Evolutionary conservation across 2,797 vertebrate species (phyloP).

Genomic region (Alcedo atthis): DNA sequence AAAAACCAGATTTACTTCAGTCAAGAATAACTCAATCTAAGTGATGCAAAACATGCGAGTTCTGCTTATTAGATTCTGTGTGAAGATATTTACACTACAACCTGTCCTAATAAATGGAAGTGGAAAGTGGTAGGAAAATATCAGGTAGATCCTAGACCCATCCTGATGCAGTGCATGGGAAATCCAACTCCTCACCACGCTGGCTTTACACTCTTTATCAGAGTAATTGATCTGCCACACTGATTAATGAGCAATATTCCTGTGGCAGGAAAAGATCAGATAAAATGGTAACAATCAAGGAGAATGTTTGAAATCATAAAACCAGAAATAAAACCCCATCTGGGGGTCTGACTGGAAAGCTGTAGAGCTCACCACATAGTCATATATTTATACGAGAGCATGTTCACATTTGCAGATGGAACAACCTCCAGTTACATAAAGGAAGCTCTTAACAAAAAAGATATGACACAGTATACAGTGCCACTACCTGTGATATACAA

Average conservation of each 20-base stretch:
- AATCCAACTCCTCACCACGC: not conserved
- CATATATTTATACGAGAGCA: not conserved
- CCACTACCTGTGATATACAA: not conserved
- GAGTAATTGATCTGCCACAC: not conserved
- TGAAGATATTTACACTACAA: not conserved
- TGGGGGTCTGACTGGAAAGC: not conserved
- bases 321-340: not conserved
- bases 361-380: not conserved
- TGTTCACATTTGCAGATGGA: not conserved
- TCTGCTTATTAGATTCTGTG: not conserved
- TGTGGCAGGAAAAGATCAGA: not conserved
- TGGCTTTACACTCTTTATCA: not conserved
- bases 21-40: not conserved
- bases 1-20: not conserved
- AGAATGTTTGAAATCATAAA: constrained; percentile 15
- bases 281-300: not conserved
- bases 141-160: not conserved
- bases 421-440: not conserved
- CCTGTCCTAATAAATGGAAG: not conserved
- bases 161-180: not conserved
- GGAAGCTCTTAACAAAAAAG: not conserved
- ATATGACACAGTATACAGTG: rapidly evolving
- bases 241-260: not conserved
- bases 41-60: not conserved
- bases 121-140: not conserved